Evolutionary conservation across 2,797 vertebrate genomes (phyloP).

Genomic region (Lepidocolaptes lacrymiger): DNA sequence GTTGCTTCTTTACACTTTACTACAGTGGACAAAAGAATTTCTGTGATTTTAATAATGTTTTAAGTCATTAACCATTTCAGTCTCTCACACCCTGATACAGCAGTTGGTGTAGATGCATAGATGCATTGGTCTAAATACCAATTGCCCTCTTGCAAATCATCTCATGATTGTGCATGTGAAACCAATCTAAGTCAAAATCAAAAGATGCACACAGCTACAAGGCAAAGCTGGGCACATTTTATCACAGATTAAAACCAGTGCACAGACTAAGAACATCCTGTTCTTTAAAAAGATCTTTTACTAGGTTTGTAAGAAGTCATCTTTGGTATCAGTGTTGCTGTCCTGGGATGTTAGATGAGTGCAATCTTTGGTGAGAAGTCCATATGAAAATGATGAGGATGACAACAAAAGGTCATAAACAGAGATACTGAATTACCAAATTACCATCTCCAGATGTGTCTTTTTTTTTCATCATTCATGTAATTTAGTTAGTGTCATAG

Average conservation of each 20-base stretch:
- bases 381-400: background rate
- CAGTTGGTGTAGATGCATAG: background rate
- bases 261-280: background rate
- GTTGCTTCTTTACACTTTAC: background rate
- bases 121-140: background rate
- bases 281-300: background rate
- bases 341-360: background rate
- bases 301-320: background rate
- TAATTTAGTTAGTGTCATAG: slow-evolving; percentile 5
- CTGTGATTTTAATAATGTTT: background rate
- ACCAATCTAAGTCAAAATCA: background rate
- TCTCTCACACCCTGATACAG: background rate
- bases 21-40: background rate
- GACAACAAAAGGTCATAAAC: background rate
- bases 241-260: background rate
- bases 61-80: background rate
- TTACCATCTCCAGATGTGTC: background rate
- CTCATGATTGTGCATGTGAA: background rate
- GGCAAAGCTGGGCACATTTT: background rate
- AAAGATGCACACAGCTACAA: background rate
- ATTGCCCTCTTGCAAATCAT: background rate
- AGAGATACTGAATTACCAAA: background rate
- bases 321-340: background rate
- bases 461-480: background rate
- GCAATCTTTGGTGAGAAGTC: background rate